Conservation (phyloP, 2,113 vertebrate genomes). For the Sander lucioperca region DNA sequence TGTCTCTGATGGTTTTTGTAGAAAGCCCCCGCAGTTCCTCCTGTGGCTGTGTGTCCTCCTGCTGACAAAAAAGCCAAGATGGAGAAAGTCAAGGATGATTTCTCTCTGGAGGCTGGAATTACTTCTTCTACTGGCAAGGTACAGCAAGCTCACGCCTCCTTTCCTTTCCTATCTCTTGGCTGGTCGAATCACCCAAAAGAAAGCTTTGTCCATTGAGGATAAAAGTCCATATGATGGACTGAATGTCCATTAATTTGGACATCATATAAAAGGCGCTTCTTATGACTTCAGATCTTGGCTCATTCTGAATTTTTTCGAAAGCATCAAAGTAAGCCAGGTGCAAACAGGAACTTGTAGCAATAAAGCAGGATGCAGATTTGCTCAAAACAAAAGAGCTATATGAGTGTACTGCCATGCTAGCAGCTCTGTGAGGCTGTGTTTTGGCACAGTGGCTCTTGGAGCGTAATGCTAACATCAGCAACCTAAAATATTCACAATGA, state of each 20-base stretch:
- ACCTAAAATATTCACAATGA: background rate
- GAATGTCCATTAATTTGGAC: background rate
- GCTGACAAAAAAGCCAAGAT: slow-evolving; percentile 70
- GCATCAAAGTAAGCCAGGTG: background rate
- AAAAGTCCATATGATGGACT: background rate
- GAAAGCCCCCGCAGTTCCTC: slow-evolving; percentile 16
- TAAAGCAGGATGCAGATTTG: background rate
- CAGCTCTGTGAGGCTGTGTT: background rate
- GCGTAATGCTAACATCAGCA: background rate
- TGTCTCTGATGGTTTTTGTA: slow-evolving; percentile 10
- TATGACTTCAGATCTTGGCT: background rate
- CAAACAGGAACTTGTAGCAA: background rate
- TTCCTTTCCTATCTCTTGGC: background rate
- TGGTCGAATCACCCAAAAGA: background rate
- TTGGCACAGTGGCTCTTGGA: background rate
- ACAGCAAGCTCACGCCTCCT: background rate
- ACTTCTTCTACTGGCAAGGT: slow-evolving; percentile 37
- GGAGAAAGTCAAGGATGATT: slow-evolving; percentile 46
- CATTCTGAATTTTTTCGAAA: background rate
- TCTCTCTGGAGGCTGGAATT: slow-evolving; percentile 62
- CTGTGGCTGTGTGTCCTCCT: slow-evolving; percentile 45
- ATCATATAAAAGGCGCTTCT: background rate
- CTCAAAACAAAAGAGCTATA: background rate
- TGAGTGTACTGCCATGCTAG: background rate
- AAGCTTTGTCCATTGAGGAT: background rate